Evolutionary conservation across 2,113 vertebrate species (phyloP), one percentile per base, ranked within the genome.

Genomic region (Passer montanus): DNA sequence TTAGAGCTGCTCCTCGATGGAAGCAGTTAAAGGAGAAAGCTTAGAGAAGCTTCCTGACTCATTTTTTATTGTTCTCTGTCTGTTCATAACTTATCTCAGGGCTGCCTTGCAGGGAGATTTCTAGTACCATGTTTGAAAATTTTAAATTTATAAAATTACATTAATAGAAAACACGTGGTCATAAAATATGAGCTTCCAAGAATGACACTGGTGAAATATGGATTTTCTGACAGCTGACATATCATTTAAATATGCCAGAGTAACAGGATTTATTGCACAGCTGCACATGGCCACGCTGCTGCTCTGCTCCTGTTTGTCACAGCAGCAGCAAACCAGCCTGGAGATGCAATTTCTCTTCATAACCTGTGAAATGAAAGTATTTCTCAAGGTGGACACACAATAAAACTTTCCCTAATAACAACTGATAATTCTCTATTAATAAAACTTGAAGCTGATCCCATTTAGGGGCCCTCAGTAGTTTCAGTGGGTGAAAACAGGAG

Each of bases 201-300:
- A 69, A 79, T 53, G 69, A 49, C 73, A 53, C 18, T 26, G 18
- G 53, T 89, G 93, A 94, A 82, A 94, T 62, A 91, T 2, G 66
- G 66, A 70, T 89, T 81, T 94, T 52, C 86, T 80, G 73, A 87
- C 73, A 89, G 81, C 80, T 96, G 94, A 47, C 44, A 11, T 43
- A 46, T 58, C 28, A 50, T 66, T 88, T 80, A 69, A 88, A 90
- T 86, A 66, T 39, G 35, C 52, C 87, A 56, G 55, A 69, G 27
- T 87, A 80, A 55, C 46, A 52, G 52, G 69, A 90, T 84, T 92
- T 84, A 76, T 73, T 69, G 56, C 84, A 76, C 33, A 59, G 69
- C 77, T 28, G 2, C n/a, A 15, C 13, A 6, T 1, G 3, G 56
- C 64, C 64, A 9, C 3, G 0, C 6, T 44, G 4, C 83, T 3